phyloP scores from a whole-genome alignment of 2,113 vertebrate genomes.

The Oreochromis tanganicae region DNA sequence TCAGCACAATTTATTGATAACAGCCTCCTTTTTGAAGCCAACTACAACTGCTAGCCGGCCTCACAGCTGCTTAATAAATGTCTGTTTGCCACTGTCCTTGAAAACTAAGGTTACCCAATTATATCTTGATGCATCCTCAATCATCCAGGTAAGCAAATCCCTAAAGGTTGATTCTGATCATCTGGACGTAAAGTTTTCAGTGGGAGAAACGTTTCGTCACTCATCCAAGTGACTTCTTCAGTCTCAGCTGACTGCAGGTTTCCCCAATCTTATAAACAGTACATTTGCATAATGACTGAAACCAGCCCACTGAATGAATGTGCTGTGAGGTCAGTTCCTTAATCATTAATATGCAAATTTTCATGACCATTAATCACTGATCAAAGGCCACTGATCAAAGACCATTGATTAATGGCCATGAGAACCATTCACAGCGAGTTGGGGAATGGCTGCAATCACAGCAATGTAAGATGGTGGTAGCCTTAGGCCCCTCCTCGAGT shows the following conservation, averaged over 20 bases:
- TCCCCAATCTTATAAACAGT: background rate
- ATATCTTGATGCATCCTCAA: background rate
- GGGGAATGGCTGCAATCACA: background rate
- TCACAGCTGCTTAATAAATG: background rate
- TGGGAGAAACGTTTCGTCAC: accelerated
- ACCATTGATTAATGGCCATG: accelerated
- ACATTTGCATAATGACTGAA: background rate
- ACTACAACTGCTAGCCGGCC: background rate
- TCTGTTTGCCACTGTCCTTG: background rate
- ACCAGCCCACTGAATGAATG: background rate
- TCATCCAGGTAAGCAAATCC: background rate
- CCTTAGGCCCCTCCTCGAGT: background rate
- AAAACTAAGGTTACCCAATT: background rate
- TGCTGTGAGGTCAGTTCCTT: background rate
- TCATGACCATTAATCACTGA: background rate
- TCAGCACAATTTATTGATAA: background rate
- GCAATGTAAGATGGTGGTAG: background rate
- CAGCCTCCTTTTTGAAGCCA: background rate
- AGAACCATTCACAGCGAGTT: background rate
- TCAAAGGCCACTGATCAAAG: background rate
- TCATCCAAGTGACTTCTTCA: background rate
- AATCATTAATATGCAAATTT: background rate
- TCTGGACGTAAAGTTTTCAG: background rate
- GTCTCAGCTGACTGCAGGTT: background rate
- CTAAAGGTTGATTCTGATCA: background rate